Evolutionary conservation across 2,888 invertebrate genomes (phyloP).

Genomic region (Desoria tigrina): DNA sequence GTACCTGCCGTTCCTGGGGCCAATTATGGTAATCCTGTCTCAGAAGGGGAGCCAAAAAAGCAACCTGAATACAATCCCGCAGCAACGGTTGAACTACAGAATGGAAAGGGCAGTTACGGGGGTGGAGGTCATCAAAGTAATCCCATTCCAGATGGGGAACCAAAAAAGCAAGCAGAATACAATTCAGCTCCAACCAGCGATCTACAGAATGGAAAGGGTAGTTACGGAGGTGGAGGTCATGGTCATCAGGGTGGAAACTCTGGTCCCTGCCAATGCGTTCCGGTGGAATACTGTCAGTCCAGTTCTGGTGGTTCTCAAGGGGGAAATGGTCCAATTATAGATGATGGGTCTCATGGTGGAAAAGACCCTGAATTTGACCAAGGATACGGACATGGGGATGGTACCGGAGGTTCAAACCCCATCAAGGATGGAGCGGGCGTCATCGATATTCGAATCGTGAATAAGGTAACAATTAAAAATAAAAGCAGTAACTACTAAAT

Average conservation of each 20-base stretch:
- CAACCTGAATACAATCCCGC: too few relatives aligned
- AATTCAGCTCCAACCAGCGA: too few relatives aligned
- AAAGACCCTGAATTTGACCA: constrained; percentile 8
- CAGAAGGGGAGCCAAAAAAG: too few relatives aligned
- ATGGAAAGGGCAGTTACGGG: not conserved
- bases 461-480: constrained; percentile 45
- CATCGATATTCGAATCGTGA: constrained; percentile 54
- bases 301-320: constrained; percentile 21
- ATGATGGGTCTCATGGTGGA: constrained; percentile 16
- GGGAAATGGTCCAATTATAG: constrained; percentile 4
- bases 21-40: too few relatives aligned
- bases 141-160: too few relatives aligned
- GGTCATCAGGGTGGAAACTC: not conserved
- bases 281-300: constrained; percentile 24
- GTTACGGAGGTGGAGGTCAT: not conserved
- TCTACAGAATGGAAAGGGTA: too few relatives aligned
- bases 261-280: constrained; percentile 30
- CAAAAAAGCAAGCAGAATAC: too few relatives aligned
- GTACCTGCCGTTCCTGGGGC: too few relatives aligned
- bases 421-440: constrained; percentile 51
- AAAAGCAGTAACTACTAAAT: too few relatives aligned
- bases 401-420: constrained; percentile 21
- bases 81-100: too few relatives aligned
- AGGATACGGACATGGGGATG: constrained; percentile 36
- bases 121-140: not conserved